Conservation (phyloP, 2,113 vertebrate species). For the Axis porcinus region DNA sequence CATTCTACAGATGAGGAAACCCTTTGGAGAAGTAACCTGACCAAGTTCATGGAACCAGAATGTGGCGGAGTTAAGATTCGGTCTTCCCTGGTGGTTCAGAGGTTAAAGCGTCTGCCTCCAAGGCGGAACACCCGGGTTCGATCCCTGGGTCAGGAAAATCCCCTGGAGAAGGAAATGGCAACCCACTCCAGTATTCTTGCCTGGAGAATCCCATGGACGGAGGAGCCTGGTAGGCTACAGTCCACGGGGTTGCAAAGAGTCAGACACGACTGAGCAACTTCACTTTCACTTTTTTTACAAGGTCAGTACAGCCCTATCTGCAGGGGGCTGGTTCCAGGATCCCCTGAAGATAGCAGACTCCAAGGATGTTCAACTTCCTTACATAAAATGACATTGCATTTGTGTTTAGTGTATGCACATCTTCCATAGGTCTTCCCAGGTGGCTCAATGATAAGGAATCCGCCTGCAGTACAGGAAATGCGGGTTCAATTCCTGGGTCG, state of each 20-base stretch:
- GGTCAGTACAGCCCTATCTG: not conserved
- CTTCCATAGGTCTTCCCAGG: not conserved
- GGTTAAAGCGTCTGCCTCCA: too few species aligned
- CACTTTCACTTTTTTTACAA: not conserved
- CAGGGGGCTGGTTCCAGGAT: not conserved
- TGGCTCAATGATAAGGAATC: not conserved
- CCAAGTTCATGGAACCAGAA: not conserved
- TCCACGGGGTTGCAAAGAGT: too few species aligned
- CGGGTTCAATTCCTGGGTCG: not conserved
- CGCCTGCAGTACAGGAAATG: not conserved
- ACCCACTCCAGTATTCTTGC: too few species aligned
- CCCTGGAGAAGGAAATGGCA: too few species aligned
- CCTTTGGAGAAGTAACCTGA: not conserved
- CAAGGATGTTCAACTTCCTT: not conserved
- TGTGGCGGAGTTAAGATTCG: not conserved
- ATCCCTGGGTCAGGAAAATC: too few species aligned
- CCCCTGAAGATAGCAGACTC: not conserved
- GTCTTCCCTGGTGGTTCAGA: too few species aligned
- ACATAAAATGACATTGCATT: not conserved
- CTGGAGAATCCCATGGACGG: too few species aligned
- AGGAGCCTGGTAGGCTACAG: too few species aligned
- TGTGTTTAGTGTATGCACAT: not conserved
- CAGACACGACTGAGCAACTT: too few species aligned
- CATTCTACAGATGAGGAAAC: not conserved
- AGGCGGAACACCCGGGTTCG: not conserved